Evolutionary conservation across 1,140 invertebrate genomes (phyloP).

Genomic region (Zophobas atratus): DNA sequence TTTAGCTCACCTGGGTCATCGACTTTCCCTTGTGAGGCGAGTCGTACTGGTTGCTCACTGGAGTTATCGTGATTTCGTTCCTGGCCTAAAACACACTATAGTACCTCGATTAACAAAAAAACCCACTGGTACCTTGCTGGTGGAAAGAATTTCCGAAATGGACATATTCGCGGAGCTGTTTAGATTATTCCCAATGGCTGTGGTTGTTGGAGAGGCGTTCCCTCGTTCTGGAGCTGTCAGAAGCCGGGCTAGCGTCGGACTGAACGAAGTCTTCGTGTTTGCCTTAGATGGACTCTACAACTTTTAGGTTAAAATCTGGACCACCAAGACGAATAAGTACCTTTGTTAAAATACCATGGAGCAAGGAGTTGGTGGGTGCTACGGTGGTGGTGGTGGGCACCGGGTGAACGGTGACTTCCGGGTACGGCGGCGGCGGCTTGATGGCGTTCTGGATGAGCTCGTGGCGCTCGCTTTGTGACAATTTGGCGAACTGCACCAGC

Average conservation of each 20-base stretch:
- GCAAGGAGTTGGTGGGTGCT: constrained; percentile 75
- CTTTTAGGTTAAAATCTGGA: constrained; percentile 4
- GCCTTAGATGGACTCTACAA: constrained; percentile 65
- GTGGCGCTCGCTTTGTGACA: constrained; percentile 71
- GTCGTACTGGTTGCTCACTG: constrained; percentile 67
- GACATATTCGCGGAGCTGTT: constrained; percentile 69
- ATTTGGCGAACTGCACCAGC: constrained; percentile 82
- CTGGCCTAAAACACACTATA: constrained; percentile 58
- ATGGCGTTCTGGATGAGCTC: constrained; percentile 64
- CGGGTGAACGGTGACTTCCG: constrained; percentile 83
- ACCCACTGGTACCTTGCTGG: constrained; percentile 72
- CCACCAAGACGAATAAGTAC: constrained; percentile 63
- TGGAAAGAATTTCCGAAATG: constrained; percentile 74
- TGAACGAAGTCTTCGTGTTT: constrained; percentile 75
- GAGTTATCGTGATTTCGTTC: constrained; percentile 74
- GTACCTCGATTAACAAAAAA: neutral
- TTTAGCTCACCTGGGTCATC: constrained; percentile 39
- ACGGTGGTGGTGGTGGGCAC: constrained; percentile 69
- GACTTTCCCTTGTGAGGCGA: constrained; percentile 54
- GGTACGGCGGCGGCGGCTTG: constrained; percentile 78
- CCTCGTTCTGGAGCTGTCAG: constrained; percentile 79
- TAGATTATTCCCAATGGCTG: constrained; percentile 41
- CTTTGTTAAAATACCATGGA: constrained; percentile 84
- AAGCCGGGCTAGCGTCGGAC: constrained; percentile 83
- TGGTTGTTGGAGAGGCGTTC: constrained; percentile 56